Conservation (phyloP, 2,888 invertebrate genomes). For the Choreutis nemorana region DNA sequence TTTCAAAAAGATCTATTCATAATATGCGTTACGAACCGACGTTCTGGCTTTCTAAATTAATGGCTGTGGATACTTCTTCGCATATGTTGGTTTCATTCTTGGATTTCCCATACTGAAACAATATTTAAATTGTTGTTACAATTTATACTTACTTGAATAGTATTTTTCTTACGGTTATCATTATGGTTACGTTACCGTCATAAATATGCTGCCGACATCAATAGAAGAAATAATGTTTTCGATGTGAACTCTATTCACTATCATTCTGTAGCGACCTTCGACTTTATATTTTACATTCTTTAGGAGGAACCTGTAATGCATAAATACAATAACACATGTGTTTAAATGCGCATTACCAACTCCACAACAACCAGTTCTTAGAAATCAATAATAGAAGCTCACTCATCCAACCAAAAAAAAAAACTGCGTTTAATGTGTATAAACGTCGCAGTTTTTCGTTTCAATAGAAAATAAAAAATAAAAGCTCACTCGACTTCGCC, state of each 20-base stretch:
- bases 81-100: too few species aligned
- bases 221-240: slow-evolving; percentile 31
- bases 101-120: too few species aligned
- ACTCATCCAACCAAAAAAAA: slow-evolving; percentile 1
- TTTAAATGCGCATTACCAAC: slow-evolving; percentile 3
- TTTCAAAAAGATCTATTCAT: too few species aligned
- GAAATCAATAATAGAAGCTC: slow-evolving; percentile 4
- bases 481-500: slow-evolving; percentile 36
- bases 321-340: slow-evolving; percentile 3
- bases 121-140: too few species aligned
- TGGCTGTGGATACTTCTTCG: too few species aligned
- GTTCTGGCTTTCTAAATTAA: too few species aligned
- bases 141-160: too few species aligned
- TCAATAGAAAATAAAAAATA: slow-evolving; percentile 1
- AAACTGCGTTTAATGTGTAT: slow-evolving; percentile 1
- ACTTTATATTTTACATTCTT: slow-evolving; percentile 30
- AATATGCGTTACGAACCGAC: too few species aligned
- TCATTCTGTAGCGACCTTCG: slow-evolving; percentile 35
- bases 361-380: slow-evolving; percentile 6
- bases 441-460: neutral
- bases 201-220: slow-evolving; percentile 19
- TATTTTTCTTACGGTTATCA: neutral
- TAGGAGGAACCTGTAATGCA: slow-evolving; percentile 29
- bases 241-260: slow-evolving; percentile 26
- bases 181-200: slow-evolving; percentile 24